Percentiles rank a stretch among this genome's conserved stretches.
Evolutionary conservation across 2,113 vertebrate species (phyloP).

Genomic region (Herpetotheres cachinnans): DNA sequence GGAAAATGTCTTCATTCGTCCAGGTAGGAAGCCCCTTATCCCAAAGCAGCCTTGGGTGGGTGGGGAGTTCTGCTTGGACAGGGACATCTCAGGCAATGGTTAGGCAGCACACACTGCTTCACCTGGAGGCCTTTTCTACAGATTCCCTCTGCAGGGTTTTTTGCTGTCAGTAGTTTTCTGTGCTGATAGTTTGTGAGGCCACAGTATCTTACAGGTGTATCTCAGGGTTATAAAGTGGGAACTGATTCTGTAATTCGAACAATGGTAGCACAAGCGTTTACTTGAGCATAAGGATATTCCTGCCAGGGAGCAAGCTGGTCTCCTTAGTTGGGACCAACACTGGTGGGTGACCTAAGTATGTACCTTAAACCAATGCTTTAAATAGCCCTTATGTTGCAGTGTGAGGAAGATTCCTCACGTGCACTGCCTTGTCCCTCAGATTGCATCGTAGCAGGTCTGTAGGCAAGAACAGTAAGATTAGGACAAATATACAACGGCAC

Average conservation of each 20-base stretch:
- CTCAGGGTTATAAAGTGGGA: background rate
- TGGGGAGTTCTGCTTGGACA: background rate
- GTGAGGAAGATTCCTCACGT: background rate
- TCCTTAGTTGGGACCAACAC: background rate
- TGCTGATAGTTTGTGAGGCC: background rate
- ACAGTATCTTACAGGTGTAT: background rate
- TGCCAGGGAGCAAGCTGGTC: background rate
- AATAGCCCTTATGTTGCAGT: background rate
- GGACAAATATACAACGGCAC: background rate
- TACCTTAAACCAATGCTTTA: background rate
- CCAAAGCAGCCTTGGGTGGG: background rate
- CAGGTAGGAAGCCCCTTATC: constrained; percentile 75
- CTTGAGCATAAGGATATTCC: background rate
- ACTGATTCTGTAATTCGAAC: background rate
- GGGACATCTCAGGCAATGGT: background rate
- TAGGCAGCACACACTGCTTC: background rate
- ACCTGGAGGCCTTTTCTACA: background rate
- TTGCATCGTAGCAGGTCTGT: background rate
- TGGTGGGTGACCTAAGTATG: background rate
- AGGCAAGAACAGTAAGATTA: background rate
- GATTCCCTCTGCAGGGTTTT: background rate
- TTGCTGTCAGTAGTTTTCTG: background rate
- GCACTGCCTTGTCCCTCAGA: background rate
- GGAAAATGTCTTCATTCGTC: constrained; percentile 95
- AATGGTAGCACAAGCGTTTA: background rate